A percentile compares a stretch with the other conserved stretches of the same genome.
phyloP scores from a whole-genome alignment of 2,888 invertebrate species.

The Pollenia griseotomentosa region DNA sequence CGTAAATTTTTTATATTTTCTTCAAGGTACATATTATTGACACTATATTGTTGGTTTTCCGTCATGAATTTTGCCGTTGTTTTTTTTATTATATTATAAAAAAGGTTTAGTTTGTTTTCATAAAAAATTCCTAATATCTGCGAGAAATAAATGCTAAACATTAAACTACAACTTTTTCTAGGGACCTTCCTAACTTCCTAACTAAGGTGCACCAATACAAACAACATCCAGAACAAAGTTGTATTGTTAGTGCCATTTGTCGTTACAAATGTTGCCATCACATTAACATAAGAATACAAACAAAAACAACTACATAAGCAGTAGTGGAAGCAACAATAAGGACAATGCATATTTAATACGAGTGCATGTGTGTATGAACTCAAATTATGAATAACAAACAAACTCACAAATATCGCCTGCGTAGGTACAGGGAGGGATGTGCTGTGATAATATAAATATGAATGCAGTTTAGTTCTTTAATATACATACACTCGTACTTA shows the following conservation, averaged over 20 bases:
- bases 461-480: constrained; percentile 36
- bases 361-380: constrained; percentile 1
- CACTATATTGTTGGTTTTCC: too few species aligned
- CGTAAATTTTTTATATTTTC: too few species aligned
- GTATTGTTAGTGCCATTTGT: constrained; percentile 68
- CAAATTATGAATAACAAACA: neutral
- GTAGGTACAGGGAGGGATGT: neutral
- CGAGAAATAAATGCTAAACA: too few species aligned
- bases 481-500: constrained; percentile 16
- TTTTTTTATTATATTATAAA: too few species aligned
- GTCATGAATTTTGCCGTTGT: too few species aligned
- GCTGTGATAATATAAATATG: constrained; percentile 26
- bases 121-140: too few species aligned
- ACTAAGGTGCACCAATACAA: neutral
- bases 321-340: constrained; percentile 30
- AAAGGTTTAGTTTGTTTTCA: too few species aligned
- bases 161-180: too few species aligned
- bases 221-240: constrained; percentile 50
- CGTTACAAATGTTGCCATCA: constrained; percentile 73
- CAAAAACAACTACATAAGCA: constrained; percentile 36
- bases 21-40: too few species aligned
- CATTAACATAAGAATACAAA: constrained; percentile 63
- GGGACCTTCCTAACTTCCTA: neutral
- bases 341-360: constrained; percentile 32
- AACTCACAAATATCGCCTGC: neutral